Conservation (phyloP, 1,140 invertebrate species). For the Mycetomoellerius zeteki region DNA sequence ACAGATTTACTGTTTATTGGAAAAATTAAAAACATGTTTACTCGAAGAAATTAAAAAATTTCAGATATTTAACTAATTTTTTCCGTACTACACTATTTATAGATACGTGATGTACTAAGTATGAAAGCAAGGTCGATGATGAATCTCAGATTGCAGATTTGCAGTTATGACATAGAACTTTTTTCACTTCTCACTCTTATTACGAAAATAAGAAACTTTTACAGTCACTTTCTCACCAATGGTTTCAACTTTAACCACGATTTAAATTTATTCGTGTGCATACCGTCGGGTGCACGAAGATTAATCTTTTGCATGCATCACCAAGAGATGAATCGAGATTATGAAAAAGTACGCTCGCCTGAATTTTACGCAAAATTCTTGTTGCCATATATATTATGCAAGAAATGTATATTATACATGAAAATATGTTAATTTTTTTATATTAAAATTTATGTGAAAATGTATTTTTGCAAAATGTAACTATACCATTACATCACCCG, state of each 20-base stretch:
- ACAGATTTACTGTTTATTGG: too few species aligned
- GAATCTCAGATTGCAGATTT: not conserved
- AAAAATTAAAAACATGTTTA: too few species aligned
- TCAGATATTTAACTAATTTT: not conserved
- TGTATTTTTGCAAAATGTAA: conserved; percentile 19
- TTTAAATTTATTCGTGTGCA: conserved; percentile 46
- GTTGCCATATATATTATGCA: not conserved
- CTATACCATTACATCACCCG: not conserved
- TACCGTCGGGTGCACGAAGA: not conserved
- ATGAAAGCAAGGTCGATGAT: too few species aligned
- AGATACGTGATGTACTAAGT: not conserved
- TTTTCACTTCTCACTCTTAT: not conserved
- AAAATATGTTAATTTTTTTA: conserved; percentile 44
- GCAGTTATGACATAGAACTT: not conserved
- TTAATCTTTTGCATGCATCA: conserved; percentile 29
- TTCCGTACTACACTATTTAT: not conserved
- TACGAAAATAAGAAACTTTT: not conserved
- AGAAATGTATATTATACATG: conserved; percentile 10
- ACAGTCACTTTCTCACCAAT: not conserved
- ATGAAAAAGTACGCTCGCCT: conserved; percentile 2
- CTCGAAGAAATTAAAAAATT: too few species aligned
- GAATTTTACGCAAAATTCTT: conserved; percentile 28
- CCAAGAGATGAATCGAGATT: conserved; percentile 42
- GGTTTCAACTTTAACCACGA: not conserved
- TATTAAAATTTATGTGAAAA: conserved; percentile 14